Percentiles rank a stretch among this genome's conserved stretches.
Conservation (phyloP, 2,888 invertebrate species). For the Pardosa pseudoannulata region DNA sequence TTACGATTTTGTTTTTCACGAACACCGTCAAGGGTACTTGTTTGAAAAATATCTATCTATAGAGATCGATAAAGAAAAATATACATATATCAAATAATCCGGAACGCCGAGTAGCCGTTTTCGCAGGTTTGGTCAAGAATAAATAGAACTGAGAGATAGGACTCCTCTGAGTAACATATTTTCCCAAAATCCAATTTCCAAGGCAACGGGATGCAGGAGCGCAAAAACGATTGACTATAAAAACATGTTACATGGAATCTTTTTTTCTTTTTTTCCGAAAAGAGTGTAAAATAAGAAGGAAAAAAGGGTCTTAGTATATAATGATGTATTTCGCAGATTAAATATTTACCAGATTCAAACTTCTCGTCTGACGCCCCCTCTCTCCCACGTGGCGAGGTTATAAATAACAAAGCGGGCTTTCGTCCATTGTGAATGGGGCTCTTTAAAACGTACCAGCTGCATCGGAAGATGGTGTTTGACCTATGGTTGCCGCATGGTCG, state of each 20-base stretch:
- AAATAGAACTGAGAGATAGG: no score
- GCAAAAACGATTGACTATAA: neutral
- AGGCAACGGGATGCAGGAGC: neutral
- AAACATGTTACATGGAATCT: neutral
- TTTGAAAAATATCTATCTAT: no score
- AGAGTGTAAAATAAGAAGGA: neutral
- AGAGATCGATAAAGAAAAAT: no score
- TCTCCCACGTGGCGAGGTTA: neutral
- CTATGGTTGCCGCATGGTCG: neutral
- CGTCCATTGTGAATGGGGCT: neutral
- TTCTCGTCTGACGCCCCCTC: neutral
- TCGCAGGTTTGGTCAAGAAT: no score
- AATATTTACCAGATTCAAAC: neutral
- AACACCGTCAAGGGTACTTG: no score
- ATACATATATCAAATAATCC: no score
- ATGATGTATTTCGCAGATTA: constrained; percentile 9
- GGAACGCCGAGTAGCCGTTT: no score
- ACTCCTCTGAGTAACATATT: no score
- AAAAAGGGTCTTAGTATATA: no score
- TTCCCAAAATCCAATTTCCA: no score
- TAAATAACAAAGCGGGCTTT: neutral
- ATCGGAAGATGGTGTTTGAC: neutral
- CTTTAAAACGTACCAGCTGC: neutral
- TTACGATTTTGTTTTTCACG: no score
- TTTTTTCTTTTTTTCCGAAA: neutral